Conservation (phyloP, 2,797 vertebrate species). For the Falco naumanni region DNA sequence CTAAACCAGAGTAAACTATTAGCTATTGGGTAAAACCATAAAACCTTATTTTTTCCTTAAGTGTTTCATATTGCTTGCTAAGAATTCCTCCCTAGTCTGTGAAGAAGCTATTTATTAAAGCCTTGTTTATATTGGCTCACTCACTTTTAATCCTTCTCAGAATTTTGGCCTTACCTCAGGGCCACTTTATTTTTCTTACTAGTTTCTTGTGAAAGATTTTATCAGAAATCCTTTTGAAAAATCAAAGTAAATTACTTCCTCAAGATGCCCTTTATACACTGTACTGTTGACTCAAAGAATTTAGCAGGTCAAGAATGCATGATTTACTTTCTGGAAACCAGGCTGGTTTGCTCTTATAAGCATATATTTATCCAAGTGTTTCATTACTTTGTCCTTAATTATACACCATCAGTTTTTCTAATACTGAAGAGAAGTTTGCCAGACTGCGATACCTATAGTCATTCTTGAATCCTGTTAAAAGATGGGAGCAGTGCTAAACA, state of each 20-base stretch:
- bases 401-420: neutral
- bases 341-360: neutral
- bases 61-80: neutral
- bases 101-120: neutral
- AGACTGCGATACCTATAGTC: neutral
- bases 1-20: neutral
- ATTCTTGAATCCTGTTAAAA: neutral
- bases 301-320: neutral
- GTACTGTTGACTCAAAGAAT: constrained; percentile 24
- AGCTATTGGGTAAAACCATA: neutral
- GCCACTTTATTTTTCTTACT: neutral
- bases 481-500: neutral
- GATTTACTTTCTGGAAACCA: neutral
- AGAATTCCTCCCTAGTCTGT: neutral
- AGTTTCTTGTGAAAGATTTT: constrained; percentile 23
- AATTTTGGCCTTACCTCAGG: neutral
- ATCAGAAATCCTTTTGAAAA: constrained; percentile 40
- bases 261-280: neutral
- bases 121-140: neutral
- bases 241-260: constrained; percentile 34
- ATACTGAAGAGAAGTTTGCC: neutral
- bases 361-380: neutral
- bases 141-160: neutral
- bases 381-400: constrained; percentile 9
- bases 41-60: neutral